Evolutionary conservation across 2,888 invertebrate genomes (phyloP).

Genomic region (Cecidostiba fungosa): DNA sequence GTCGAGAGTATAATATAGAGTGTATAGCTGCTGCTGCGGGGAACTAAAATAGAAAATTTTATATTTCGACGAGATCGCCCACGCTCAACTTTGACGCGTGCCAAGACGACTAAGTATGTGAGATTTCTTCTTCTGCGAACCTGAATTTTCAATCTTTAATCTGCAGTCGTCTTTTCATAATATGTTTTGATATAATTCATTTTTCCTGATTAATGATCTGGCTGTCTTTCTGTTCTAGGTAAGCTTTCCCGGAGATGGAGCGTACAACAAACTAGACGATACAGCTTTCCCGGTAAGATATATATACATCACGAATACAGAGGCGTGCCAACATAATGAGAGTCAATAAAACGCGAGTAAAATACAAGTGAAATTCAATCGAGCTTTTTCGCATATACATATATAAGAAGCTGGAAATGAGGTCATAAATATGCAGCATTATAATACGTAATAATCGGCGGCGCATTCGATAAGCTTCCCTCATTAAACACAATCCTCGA

Average conservation of each 20-base stretch:
- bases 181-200: too few relatives aligned
- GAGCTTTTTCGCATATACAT: not conserved
- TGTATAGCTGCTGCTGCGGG: not conserved
- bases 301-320: not conserved
- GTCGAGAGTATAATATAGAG: conserved; percentile 24
- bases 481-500: conserved; percentile 48
- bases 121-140: conserved; percentile 3
- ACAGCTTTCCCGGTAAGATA: not conserved
- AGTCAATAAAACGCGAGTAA: not conserved
- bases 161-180: too few relatives aligned
- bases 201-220: not conserved
- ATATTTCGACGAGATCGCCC: not conserved
- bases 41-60: conserved; percentile 35
- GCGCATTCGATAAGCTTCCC: conserved; percentile 41
- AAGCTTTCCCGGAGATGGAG: conserved; percentile 27
- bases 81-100: conserved; percentile 13
- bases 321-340: not conserved
- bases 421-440: conserved; percentile 50
- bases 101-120: not conserved
- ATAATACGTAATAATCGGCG: conserved; percentile 26
- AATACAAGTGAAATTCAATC: conserved; percentile 13
- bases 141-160: too few relatives aligned
- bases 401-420: conserved; percentile 26
- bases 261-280: not conserved
- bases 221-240: conserved; percentile 43